Evolutionary conservation across 2,888 invertebrate genomes (phyloP).

Genomic region (Drosophila paranaensis): DNA sequence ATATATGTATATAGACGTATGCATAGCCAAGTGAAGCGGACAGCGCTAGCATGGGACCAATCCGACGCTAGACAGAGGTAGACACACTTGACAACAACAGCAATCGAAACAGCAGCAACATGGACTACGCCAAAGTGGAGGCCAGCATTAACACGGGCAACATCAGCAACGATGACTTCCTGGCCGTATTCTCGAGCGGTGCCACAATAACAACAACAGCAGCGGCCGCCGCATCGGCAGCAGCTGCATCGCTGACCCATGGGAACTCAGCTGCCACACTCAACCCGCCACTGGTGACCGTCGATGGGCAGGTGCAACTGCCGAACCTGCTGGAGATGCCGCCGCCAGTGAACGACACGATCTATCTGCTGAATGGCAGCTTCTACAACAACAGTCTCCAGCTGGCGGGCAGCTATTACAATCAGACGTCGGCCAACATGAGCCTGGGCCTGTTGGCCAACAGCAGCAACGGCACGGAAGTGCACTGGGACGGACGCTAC

Average conservation of each 20-base stretch:
- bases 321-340: conserved; percentile 68
- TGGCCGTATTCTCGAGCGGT: conserved; percentile 82
- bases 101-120: conserved; percentile 54
- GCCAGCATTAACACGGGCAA: conserved; percentile 83
- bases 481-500: conserved; percentile 86
- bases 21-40: conserved; percentile 18
- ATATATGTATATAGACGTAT: conserved; percentile 21
- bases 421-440: conserved; percentile 64
- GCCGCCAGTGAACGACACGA: conserved; percentile 76
- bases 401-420: conserved; percentile 71
- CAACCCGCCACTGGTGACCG: conserved; percentile 78
- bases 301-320: conserved; percentile 74
- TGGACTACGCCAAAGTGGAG: conserved; percentile 82
- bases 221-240: conserved; percentile 22
- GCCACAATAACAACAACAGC: conserved; percentile 60
- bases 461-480: conserved; percentile 76
- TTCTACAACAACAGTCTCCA: conserved; percentile 71
- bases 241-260: conserved; percentile 16
- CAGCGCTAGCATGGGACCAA: conserved; percentile 72
- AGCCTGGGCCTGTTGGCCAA: conserved; percentile 51
- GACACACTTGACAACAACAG: conserved; percentile 43
- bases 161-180: conserved; percentile 85
- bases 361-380: conserved; percentile 74
- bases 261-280: conserved; percentile 46
- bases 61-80: conserved; percentile 57